Conservation (phyloP, 1,140 invertebrate genomes). For the Harpegnathos saltator region DNA sequence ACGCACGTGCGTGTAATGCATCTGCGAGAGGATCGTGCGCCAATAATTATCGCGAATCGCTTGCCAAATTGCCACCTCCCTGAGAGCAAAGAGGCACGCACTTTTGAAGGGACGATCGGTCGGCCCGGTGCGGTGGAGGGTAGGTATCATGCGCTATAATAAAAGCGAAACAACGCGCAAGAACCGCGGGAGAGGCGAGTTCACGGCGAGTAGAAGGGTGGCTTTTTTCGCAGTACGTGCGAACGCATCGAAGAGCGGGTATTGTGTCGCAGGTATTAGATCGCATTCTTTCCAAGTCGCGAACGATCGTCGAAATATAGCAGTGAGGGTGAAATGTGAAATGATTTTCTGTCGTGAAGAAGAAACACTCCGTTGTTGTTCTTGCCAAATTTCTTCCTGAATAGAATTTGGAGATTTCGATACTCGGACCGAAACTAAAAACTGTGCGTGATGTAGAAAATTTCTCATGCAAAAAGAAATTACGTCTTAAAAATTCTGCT, state of each 20-base stretch:
- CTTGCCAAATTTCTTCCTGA: neutral
- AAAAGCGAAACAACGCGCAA: constrained; percentile 82
- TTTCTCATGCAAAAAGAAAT: constrained; percentile 18
- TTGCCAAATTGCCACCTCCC: constrained; percentile 75
- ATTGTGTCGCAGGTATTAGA: constrained; percentile 72
- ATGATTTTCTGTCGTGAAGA: too few species aligned
- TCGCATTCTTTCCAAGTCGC: neutral
- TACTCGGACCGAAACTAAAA: neutral
- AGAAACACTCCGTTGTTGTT: neutral
- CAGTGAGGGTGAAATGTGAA: neutral
- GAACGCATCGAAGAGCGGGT: constrained; percentile 70
- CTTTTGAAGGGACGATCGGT: constrained; percentile 51
- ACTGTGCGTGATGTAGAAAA: neutral
- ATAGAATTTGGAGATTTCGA: neutral
- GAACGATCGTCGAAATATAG: neutral
- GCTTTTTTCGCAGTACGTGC: constrained; percentile 73
- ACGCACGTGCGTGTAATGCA: constrained; percentile 6
- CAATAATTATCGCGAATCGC: constrained; percentile 69
- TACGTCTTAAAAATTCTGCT: neutral
- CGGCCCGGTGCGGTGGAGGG: constrained; percentile 67
- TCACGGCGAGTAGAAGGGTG: constrained; percentile 69
- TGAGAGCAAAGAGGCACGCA: constrained; percentile 38
- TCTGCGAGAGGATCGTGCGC: constrained; percentile 35
- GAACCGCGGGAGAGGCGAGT: constrained; percentile 71
- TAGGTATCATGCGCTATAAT: constrained; percentile 82